Percentiles rank a stretch among this genome's conserved stretches.
Conservation (phyloP, 1,140 invertebrate species). For the Varroa destructor region DNA sequence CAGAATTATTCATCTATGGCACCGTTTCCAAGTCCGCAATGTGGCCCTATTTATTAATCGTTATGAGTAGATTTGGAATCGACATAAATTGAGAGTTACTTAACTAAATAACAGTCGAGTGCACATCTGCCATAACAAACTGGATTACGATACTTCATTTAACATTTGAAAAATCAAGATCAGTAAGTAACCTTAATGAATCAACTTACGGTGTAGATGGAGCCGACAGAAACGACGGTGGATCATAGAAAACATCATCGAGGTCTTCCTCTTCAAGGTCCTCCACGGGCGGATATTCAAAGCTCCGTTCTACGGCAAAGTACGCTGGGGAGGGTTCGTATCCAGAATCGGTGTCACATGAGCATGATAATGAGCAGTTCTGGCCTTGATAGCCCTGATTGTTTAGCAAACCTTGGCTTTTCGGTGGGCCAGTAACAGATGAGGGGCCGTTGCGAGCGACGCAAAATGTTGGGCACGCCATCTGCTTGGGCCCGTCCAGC, state of each 20-base stretch:
- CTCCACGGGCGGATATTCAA: slow-evolving; percentile 20
- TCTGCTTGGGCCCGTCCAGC: not conserved
- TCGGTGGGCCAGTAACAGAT: not conserved
- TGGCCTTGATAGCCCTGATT: too few species aligned
- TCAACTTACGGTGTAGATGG: slow-evolving; percentile 18
- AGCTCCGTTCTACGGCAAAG: not conserved
- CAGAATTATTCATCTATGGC: too few species aligned
- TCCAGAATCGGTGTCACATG: slow-evolving; percentile 21
- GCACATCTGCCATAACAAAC: too few species aligned
- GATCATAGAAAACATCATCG: slow-evolving; percentile 14
- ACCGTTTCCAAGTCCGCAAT: too few species aligned
- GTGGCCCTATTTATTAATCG: too few species aligned
- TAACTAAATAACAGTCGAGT: too few species aligned
- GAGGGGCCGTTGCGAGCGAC: not conserved
- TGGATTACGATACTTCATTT: too few species aligned
- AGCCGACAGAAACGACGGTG: not conserved
- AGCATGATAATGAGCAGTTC: too few species aligned
- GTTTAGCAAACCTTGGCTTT: not conserved
- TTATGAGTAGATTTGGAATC: too few species aligned
- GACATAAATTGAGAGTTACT: too few species aligned
- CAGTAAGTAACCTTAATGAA: not conserved
- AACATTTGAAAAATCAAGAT: not conserved
- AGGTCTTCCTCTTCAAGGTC: slow-evolving; percentile 21
- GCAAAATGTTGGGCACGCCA: too few species aligned
- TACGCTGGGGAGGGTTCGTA: slow-evolving; percentile 18